Base-by-base conservation (phyloP, 2,888 invertebrate species). In the Dendrolimus pini region DNA sequence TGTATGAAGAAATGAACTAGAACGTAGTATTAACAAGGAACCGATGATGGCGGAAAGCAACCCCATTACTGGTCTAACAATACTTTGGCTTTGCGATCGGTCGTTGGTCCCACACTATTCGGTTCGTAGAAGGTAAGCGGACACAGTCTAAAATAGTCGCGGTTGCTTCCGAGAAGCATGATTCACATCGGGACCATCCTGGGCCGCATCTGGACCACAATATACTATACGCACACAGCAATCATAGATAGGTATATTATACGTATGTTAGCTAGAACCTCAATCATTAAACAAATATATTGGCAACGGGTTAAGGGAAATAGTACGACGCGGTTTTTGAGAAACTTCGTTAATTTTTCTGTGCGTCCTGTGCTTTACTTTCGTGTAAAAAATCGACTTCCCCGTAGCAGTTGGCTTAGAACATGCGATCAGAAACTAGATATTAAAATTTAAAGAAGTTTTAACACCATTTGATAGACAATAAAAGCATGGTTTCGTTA, bases 91-190 rank as follows among this genome's bases (percentile, higher is more conserved):
- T 78, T 77, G 82, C 79, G 83, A 80, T 81, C 85, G 89, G 89
- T 89, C 89, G 87, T 89, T 88, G 89, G 89, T 89, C 89, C 80
- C 88, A 77, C 73, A 75, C 72, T 71, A 78, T 76, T 75, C 80
- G 79, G 77, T 89, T 89, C 89, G 84, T 85, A 90, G 90, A 90
- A 90, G 83, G 89, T 85, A 88, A 88, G 88, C 89, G 89, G 88
- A 89, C 89, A 84, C 89, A 86, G 78, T 82, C 85, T 83, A 86
- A 89, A 89, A 89, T 89, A 89, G 88, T 83, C 80, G 71, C 82
- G 82, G 83, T 84, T 82, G 80, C 86, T 89, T 89, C 89, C 83
- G 83, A 84, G 87, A 83, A 82, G 69, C 72, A 72, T 90, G 89
- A 89, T 61, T 89, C 89, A 89, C 65, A 60, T 63, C 82, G 83